Base-by-base conservation (phyloP, 2,113 vertebrate species). In the Syngnathoides biaculeatus region DNA sequence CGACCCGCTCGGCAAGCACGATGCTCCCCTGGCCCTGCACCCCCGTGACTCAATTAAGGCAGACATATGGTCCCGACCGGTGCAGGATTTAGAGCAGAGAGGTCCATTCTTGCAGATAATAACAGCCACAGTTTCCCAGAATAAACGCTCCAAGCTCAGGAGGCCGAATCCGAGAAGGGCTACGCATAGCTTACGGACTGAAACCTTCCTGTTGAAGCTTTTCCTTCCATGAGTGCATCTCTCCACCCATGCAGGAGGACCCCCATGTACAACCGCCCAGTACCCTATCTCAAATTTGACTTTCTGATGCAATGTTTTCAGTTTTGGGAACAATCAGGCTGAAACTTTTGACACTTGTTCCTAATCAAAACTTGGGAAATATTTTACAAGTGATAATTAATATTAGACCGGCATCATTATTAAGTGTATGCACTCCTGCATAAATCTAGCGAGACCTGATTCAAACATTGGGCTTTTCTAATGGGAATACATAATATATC, bases 41-140 rank as follows among this genome's bases (percentile, higher is more conserved):
- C 90, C 90, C 67, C 72, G 91, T 89, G 90, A 91, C 89, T 90
- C 92, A 91, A 91, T 92, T 92, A 92, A 75, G 80, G 63, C 82
- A 78, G 87, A 90, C 92, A 93, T 90, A 93, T 92, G 92, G 90
- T 85, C 77, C 85, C 74, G 79, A 87, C 87, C 86, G 79, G 83
- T 81, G 87, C 81, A 85, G 83, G 87, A 90, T 91, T 88, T 85
- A 89, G 89, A 91, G 90, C 89, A 77, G 86, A 89, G 90, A 87
- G 76, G 76, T 85, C 74, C 83, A 14, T 86, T 89, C 81, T 85
- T 72, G 83, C 85, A 87, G 82, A 84, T 91, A 91, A 91, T 92
- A 89, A 90, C 91, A 84, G 86, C 87, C 74, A 80, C 86, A 84
- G 82, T 87, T 88, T 89, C 81, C 86, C 73, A 81, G 81, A 89